A percentile compares a stretch with the other conserved stretches of the same genome.
Evolutionary conservation across 1,140 invertebrate genomes (phyloP).

Genomic region (Lethocerus indicus): DNA sequence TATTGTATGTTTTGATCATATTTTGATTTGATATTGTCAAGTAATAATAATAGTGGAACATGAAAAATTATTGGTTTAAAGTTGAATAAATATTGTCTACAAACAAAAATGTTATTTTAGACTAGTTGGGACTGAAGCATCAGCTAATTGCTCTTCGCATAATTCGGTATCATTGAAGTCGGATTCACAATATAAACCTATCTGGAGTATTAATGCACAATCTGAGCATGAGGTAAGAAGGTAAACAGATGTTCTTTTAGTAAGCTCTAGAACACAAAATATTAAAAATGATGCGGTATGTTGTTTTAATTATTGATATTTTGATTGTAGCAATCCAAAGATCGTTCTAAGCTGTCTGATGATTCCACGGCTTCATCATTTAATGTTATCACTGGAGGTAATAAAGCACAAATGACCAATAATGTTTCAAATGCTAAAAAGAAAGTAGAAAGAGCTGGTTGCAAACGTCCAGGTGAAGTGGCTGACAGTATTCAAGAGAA

Average conservation of each 20-base stretch:
- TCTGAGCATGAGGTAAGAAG: slow-evolving; percentile 1
- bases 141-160: slow-evolving; percentile 8
- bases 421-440: slow-evolving; percentile 5
- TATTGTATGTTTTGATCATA: slow-evolving; percentile 18
- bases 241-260: too few relatives aligned
- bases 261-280: too few relatives aligned
- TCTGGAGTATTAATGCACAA: background rate
- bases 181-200: slow-evolving; percentile 15
- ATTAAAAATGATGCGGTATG: too few relatives aligned
- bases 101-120: background rate
- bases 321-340: too few relatives aligned
- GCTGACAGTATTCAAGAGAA: slow-evolving; percentile 6
- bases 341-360: too few relatives aligned
- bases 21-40: background rate
- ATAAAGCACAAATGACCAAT: slow-evolving; percentile 4
- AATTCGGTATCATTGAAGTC: slow-evolving; percentile 16
- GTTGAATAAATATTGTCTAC: background rate
- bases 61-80: background rate
- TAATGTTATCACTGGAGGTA: too few relatives aligned
- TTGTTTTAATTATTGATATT: too few relatives aligned
- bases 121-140: slow-evolving; percentile 4
- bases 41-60: background rate
- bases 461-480: slow-evolving; percentile 5
- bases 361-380: too few relatives aligned
- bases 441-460: slow-evolving; percentile 3